A percentile compares a stretch with the other conserved stretches of the same genome.
Evolutionary conservation across 2,888 invertebrate species (phyloP).

Genomic region (Drosophila limbata): DNA sequence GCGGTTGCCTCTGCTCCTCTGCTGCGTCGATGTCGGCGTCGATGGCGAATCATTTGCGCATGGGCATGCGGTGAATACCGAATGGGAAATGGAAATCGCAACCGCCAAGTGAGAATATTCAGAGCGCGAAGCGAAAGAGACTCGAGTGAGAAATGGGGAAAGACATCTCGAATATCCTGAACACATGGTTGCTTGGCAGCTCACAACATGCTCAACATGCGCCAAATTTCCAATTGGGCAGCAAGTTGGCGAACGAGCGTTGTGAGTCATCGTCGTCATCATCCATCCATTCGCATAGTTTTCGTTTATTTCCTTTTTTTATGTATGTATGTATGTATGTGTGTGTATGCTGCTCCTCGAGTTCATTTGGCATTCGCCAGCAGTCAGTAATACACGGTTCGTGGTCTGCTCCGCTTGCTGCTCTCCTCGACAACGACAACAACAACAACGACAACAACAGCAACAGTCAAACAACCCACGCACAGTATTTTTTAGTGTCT

Average conservation of each 20-base stretch:
- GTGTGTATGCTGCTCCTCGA: slow-evolving; percentile 46
- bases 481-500: slow-evolving; percentile 65
- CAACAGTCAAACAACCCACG: slow-evolving; percentile 61
- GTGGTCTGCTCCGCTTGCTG: slow-evolving; percentile 42
- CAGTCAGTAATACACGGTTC: slow-evolving; percentile 45
- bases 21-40: neutral
- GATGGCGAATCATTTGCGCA: slow-evolving; percentile 52
- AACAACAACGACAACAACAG: slow-evolving; percentile 7
- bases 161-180: slow-evolving; percentile 16
- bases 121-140: slow-evolving; percentile 12
- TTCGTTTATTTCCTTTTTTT: slow-evolving; percentile 62
- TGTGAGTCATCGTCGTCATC: slow-evolving; percentile 65
- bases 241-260: slow-evolving; percentile 28
- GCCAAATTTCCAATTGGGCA: slow-evolving; percentile 56
- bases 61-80: slow-evolving; percentile 54
- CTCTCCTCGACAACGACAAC: slow-evolving; percentile 22
- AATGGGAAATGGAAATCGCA: slow-evolving; percentile 37
- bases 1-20: slow-evolving; percentile 25
- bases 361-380: slow-evolving; percentile 40
- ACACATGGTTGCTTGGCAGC: neutral
- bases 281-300: slow-evolving; percentile 51
- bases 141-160: slow-evolving; percentile 4
- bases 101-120: slow-evolving; percentile 5
- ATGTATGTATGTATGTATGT: neutral
- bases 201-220: slow-evolving; percentile 2